Percentiles rank a stretch among this genome's conserved stretches.
Conservation (phyloP, 2,797 vertebrate species). For the Megaceryle alcyon region DNA sequence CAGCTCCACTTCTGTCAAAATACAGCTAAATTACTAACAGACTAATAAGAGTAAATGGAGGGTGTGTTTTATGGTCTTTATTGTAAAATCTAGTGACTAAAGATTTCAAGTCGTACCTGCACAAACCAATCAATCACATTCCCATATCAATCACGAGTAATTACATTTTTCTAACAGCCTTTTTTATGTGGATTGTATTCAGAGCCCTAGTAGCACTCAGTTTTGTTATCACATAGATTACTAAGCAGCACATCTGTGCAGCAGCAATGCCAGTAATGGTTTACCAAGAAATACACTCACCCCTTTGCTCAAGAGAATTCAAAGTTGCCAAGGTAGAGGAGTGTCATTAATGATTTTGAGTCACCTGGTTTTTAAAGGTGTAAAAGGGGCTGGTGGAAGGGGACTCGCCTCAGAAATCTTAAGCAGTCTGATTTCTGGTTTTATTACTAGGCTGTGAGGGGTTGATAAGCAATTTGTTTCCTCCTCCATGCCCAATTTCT, state of each 20-base stretch:
- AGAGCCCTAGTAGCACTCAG: not conserved
- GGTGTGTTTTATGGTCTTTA: not conserved
- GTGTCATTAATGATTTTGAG: not conserved
- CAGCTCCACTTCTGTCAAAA: not conserved
- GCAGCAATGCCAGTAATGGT: not conserved
- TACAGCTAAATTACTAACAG: not conserved
- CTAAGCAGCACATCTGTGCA: not conserved
- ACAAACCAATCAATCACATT: not conserved
- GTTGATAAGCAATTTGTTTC: not conserved
- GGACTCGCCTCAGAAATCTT: not conserved
- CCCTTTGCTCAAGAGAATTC: not conserved
- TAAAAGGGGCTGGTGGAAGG: not conserved
- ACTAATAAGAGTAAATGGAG: not conserved
- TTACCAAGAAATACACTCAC: not conserved
- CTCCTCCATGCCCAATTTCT: not conserved
- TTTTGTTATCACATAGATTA: not conserved
- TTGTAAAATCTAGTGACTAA: not conserved
- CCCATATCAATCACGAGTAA: rapidly evolving
- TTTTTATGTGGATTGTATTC: not conserved
- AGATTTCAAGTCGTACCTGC: not conserved
- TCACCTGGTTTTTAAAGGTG: not conserved
- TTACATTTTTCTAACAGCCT: not conserved
- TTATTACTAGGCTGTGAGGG: not conserved
- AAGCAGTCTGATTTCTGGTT: not conserved
- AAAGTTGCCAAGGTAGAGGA: not conserved